Percentiles rank a stretch among this genome's conserved stretches.
Evolutionary conservation across 1,140 invertebrate species (phyloP).

Genomic region (Listronotus oregonensis): DNA sequence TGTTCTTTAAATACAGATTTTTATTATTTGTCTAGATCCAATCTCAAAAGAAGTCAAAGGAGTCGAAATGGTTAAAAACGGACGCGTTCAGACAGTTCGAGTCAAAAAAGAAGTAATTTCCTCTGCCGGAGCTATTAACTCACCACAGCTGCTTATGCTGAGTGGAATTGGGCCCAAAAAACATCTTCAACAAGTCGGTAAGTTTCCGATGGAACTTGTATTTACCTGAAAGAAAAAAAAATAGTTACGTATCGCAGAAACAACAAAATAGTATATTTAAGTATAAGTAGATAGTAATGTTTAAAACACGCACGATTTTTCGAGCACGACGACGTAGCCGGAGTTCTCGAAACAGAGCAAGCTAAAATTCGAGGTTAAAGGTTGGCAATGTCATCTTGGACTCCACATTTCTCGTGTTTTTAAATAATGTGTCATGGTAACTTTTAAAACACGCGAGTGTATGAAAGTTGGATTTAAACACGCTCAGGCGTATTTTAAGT

Average conservation of each 20-base stretch:
- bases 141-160: conserved; percentile 79
- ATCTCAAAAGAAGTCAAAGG: conserved; percentile 67
- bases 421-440: no score
- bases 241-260: background rate
- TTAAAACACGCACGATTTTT: no score
- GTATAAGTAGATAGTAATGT: no score
- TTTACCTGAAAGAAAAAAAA: conserved; percentile 29
- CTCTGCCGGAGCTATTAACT: conserved; percentile 74
- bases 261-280: no score
- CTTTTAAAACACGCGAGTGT: no score
- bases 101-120: conserved; percentile 78
- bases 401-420: no score
- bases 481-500: no score
- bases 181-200: conserved; percentile 61
- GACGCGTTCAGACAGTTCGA: conserved; percentile 61
- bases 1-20: background rate
- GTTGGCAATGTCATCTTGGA: no score
- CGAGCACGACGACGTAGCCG: no score
- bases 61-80: conserved; percentile 64
- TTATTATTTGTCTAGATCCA: conserved; percentile 54
- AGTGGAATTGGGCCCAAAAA: conserved; percentile 77
- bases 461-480: no score
- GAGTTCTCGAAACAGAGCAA: no score
- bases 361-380: no score
- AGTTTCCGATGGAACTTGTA: background rate